Evolutionary conservation across 1,140 invertebrate genomes (phyloP), one percentile per base, ranked within the genome.

Genomic region (Philotrypesis tridentata): DNA sequence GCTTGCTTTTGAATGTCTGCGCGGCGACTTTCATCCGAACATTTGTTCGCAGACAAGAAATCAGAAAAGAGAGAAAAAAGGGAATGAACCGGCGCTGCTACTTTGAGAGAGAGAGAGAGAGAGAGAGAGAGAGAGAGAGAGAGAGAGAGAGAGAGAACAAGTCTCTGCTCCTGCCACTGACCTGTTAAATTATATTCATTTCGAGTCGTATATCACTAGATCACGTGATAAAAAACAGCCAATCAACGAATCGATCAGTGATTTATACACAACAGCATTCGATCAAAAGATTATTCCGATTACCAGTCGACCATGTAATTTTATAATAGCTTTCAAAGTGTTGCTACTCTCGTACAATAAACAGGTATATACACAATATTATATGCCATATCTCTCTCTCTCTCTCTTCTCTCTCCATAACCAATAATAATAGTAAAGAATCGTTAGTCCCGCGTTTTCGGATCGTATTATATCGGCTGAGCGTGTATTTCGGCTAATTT

Each of bases 141-240:
- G 33, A 48, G 37, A 29, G 43, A 23, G 3, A 63, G 21, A 61
- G 12, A 61, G n/a, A 2, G 2, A 29, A 37, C 65, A 9, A 63
- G 29, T 0, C 48, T 55, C 9, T 37, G 23, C 70, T 21, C 40
- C 14, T 17, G 23, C 27, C 23, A 71, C n/a, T 43, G 60, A 74
- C 33, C 37, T 74, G 70, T 80, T 80, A 65, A 80, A 80, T 74
- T 80, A 68, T 74, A 80, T 74, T 80, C 74, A 74, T 80, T 61
- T 17, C 37, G 23, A n/a, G 40, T 23, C 23, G 71, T 74, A 55
- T 55, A 74, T 74, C 68, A 63, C 61, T 31, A 74, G 61, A 80
- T 74, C 27, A 55, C 6, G 31, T 48, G 79, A 80, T 74, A 80
- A 74, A 80, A 74, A 67, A 5, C 21, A 43, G 7, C 31, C 68